phyloP scores from a whole-genome alignment of 2,888 invertebrate genomes.

The Elmis aenea region DNA sequence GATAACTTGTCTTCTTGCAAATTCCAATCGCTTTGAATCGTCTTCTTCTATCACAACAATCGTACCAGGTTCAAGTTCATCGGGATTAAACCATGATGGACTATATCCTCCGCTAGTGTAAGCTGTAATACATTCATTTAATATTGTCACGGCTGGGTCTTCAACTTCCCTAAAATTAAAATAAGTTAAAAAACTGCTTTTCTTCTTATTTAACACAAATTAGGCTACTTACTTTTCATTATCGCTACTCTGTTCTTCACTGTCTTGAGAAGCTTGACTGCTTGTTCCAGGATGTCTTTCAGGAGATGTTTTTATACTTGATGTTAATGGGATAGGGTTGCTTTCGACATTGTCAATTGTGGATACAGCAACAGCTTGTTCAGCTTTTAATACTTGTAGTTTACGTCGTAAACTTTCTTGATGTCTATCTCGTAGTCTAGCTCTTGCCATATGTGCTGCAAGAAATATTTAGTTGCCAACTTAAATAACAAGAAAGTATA shows the following conservation, averaged over 20 bases:
- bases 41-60: constrained; percentile 71
- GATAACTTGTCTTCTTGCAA: constrained; percentile 63
- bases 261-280: constrained; percentile 26
- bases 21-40: constrained; percentile 69
- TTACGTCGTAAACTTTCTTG: constrained; percentile 84
- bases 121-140: constrained; percentile 57
- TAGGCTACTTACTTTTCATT: constrained; percentile 38
- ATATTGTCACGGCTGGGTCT: constrained; percentile 49
- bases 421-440: constrained; percentile 86
- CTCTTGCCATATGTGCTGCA: constrained; percentile 86
- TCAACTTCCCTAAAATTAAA: constrained; percentile 28
- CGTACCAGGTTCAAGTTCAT: constrained; percentile 69
- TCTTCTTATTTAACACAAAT: too few species aligned
- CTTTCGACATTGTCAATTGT: constrained; percentile 23
- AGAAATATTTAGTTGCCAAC: constrained; percentile 16
- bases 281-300: constrained; percentile 36
- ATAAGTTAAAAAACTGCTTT: constrained; percentile 10
- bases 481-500: too few species aligned
- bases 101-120: constrained; percentile 83
- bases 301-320: constrained; percentile 21
- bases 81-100: constrained; percentile 61
- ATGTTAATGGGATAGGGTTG: not conserved
- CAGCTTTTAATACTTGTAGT: constrained; percentile 82
- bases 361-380: constrained; percentile 59
- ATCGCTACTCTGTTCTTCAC: constrained; percentile 38